Percentiles rank a stretch among this genome's conserved stretches.
Conservation (phyloP, 2,888 invertebrate species). For the Himalopsyche tibetana region DNA sequence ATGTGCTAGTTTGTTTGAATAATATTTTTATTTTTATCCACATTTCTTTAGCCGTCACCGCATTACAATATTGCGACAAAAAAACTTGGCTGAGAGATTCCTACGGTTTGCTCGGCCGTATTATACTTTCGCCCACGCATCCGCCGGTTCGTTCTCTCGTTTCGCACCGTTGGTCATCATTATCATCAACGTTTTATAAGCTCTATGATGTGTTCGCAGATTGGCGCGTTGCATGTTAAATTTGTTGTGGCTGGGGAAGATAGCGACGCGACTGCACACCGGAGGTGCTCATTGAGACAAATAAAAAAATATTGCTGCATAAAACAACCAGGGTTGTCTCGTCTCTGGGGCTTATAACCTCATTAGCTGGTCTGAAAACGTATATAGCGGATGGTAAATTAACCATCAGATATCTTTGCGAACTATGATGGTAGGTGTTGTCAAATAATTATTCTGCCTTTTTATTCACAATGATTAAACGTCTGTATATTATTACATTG, state of each 20-base stretch:
- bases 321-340: neutral
- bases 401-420: no score
- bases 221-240: neutral
- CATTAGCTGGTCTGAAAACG: neutral
- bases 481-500: no score
- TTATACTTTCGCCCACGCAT: constrained; percentile 34
- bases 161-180: constrained; percentile 4
- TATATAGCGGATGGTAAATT: neutral
- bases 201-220: neutral
- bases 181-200: neutral
- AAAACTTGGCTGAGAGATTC: constrained; percentile 26
- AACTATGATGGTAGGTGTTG: no score
- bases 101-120: constrained; percentile 11
- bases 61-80: constrained; percentile 5
- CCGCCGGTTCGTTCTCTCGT: constrained; percentile 26
- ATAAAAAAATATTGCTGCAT: neutral
- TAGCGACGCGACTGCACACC: neutral
- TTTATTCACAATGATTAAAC: no score
- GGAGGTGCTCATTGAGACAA: constrained; percentile 25
- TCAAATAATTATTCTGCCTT: no score
- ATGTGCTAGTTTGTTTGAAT: constrained; percentile 34
- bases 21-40: constrained; percentile 30
- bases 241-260: neutral
- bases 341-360: neutral
- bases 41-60: neutral